Evolutionary conservation across 2,797 vertebrate genomes (phyloP).

Genomic region (Melanotaenia pygmaea): DNA sequence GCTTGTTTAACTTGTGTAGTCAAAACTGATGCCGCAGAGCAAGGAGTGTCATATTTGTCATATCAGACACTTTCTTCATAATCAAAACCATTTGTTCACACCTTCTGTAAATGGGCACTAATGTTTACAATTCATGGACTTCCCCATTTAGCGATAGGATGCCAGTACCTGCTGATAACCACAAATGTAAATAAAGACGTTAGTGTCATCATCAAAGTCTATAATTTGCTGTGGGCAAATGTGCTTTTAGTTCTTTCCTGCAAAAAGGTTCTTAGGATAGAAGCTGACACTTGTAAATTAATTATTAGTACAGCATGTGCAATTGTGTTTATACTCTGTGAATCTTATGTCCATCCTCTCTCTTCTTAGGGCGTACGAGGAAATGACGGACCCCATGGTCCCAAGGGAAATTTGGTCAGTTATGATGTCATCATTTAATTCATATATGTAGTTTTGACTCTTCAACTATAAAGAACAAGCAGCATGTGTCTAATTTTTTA

Average conservation of each 20-base stretch:
- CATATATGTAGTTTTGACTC: background rate
- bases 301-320: background rate
- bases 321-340: background rate
- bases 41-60: background rate
- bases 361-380: conserved; percentile 88
- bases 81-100: no score
- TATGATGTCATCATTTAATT: background rate
- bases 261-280: accelerated
- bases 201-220: background rate
- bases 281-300: background rate
- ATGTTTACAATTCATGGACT: background rate
- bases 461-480: accelerated
- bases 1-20: background rate
- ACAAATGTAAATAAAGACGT: no score
- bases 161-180: background rate
- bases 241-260: background rate
- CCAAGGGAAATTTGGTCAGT: conserved; percentile 90
- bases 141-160: background rate
- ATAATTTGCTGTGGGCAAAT: background rate
- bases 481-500: accelerated
- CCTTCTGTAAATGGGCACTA: background rate
- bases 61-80: no score
- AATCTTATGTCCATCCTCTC: conserved; percentile 6
- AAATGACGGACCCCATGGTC: conserved; percentile 89
- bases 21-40: background rate